Evolutionary conservation across 2,888 invertebrate species (phyloP), one percentile per base, ranked within the genome.

Genomic region (Papilio protenor): DNA sequence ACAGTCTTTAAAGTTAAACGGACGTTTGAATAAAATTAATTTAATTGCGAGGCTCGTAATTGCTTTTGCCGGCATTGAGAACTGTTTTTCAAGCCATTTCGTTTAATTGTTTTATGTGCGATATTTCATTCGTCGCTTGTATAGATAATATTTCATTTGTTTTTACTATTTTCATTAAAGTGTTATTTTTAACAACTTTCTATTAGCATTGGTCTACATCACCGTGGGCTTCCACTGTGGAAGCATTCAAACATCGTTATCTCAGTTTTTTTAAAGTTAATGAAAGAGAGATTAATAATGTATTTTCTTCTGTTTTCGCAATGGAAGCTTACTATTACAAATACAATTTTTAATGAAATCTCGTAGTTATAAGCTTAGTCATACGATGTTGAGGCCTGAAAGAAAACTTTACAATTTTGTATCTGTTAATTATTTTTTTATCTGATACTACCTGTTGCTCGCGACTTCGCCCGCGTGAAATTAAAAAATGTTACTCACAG

Each of bases 41-140:
- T 66, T 66, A 66, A 66, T 66, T 66, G 66, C 66, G 66, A 66
- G 11, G n/a, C 40, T n/a, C 40, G 33, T 66, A 66, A 66, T 66
- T 66, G 66, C 66, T 66, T 66, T 27, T 40, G 66, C 66, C 66
- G 40, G 40, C 40, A 40, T 40, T 40, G 66, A 40, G 66, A 33
- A 40, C 64, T 66, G 66, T 66, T 66, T 66, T 66, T 66, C 66
- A 66, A 40, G 66, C 66, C 66, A 66, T 66, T 66, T 40, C 33
- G 40, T 66, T 66, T n/a, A 66, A 66, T 66, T 40, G 66, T 66
- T 40, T 64, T 64, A 64, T 64, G 6, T 16, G 16, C 40, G 33
- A 66, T 66, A 40, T 33, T 33, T 64, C 18, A 27, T 64, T 14
- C 27, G 57, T 59, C 21, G 12, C 8, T 33, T 6, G 64, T 33